Evolutionary conservation across 1,140 invertebrate genomes (phyloP), one percentile per base, ranked within the genome.

Genomic region (Onthophagus taurus): DNA sequence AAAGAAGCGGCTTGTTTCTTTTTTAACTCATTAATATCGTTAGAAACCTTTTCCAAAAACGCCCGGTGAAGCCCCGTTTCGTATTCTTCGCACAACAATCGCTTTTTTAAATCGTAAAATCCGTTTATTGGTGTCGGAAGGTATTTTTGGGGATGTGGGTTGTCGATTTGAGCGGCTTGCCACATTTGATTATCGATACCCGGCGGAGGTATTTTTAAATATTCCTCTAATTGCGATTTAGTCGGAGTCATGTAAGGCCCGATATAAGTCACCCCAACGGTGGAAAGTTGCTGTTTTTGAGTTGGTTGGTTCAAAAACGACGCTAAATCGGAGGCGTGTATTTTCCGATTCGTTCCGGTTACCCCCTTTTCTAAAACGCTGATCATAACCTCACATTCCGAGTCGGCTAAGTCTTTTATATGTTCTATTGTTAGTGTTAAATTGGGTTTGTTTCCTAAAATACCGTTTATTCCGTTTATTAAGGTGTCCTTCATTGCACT

Each of bases 41-140:
- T 78, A 3, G 79, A 76, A 9, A 91, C 82, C 56, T 80, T 73
- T 38, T 80, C 75, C 39, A 93, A 62, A 56, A 83, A 87, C 8
- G 78, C 72, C 41, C 79, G 72, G 57, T 92, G 85, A 29, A 83
- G 72, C n/a, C 76, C 67, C 1, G 82, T 87, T 67, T 91, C 84
- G 52, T 84, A 77, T 55, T 87, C 78, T 56, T 88, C 87, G 50
- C 80, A 82, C 39, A 84, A 77, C n/a, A 89, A 74, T 21, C 92
- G 74, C 63, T 81, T 78, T 57, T 91, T 86, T 0, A 94, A 72
- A 64, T 89, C 78, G 31, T 74, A 71, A 45, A 96, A 95, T 1
- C 94, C 93, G 49, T 96, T 79, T 64, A 97, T 85, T 2, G 92
- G 89, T 2, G 93, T 85, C 0, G 92, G 92, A 55, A 96, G 85